Evolutionary conservation across 2,113 vertebrate species (phyloP).

Genomic region (Caloenas nicobarica): DNA sequence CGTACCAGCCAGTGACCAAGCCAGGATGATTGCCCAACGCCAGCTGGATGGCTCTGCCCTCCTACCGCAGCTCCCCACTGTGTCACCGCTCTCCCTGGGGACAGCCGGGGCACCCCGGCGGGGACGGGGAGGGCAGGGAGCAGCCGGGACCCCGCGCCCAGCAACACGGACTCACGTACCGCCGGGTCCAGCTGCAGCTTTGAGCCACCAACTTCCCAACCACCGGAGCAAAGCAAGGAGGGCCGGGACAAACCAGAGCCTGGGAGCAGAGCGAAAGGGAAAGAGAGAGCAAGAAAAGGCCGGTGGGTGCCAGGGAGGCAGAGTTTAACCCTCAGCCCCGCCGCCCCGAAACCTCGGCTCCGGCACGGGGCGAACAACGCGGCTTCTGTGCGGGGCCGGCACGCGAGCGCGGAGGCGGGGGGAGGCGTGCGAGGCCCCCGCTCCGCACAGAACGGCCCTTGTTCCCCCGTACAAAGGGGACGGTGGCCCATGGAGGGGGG

Average conservation of each 20-base stretch:
- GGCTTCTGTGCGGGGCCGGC: conserved; percentile 53
- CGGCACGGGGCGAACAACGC: conserved; percentile 17
- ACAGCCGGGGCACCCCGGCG: neutral
- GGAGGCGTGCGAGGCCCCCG: conserved; percentile 20
- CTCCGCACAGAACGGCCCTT: conserved; percentile 59
- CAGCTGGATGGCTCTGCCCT: neutral
- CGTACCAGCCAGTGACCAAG: accelerated
- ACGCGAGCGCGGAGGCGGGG: neutral
- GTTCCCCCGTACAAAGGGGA: conserved; percentile 72
- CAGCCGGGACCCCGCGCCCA: accelerated
- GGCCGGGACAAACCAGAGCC: neutral
- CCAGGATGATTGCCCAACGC: too few relatives aligned
- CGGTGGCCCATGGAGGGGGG: neutral
- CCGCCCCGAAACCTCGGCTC: neutral
- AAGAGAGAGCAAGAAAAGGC: neutral
- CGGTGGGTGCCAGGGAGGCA: conserved; percentile 8
- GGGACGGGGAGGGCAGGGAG: neutral
- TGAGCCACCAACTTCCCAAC: neutral
- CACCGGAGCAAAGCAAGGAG: neutral
- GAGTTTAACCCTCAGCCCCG: neutral
- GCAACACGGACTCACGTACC: neutral
- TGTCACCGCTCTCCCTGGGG: neutral
- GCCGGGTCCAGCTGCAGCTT: neutral
- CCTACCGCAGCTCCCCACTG: accelerated
- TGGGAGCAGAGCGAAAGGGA: neutral